Base-by-base conservation (phyloP, 2,113 vertebrate species). In the Scatophagus argus region DNA sequence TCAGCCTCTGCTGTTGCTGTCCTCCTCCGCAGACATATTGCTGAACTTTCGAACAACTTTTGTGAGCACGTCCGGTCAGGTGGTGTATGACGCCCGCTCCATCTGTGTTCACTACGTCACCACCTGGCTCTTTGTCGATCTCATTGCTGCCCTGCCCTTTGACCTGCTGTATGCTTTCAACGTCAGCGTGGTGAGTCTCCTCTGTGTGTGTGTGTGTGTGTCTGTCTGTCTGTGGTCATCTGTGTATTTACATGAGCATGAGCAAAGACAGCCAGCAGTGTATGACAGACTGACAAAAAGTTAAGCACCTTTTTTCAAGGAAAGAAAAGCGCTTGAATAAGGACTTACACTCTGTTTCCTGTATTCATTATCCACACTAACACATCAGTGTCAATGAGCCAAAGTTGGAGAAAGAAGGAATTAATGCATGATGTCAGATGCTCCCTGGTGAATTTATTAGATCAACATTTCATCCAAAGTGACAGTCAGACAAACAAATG, bases 101-200 rank as follows among this genome's bases (percentile, higher is more conserved):
- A 96, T 96, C 90, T 95, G 95, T 52, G 88, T 96, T 43, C 95
- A 96, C 91, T 96, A 96, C 79, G 95, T 94, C 88, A 95, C 95
- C 89, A 96, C 95, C 39, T 96, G 95, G 95, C 95, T 96, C 55
- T 96, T 96, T 73, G 95, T 96, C 32, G 95, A 96, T 80, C 93
- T 96, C 67, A 94, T 96, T 21, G 95, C 95, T 21, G 95, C 95
- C 10, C 91, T 96, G 77, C 95, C 95, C 78, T 96, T 96, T 73
- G 95, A 96, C 92, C 92, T 96, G 51, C 94, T 96, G 66, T 95
- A 95, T 16, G 95, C 95, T 27, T 96, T 96, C 87, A 95, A 95
- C 65, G 89, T 96, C 92, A 96, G 94, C 70, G 95, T 96, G 95
- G 95, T 96, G 81, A 95, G 85, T 85, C 27, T 16, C 34, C 58